phyloP scores from a whole-genome alignment of 2,888 invertebrate genomes.

The Stramonita haemastoma region DNA sequence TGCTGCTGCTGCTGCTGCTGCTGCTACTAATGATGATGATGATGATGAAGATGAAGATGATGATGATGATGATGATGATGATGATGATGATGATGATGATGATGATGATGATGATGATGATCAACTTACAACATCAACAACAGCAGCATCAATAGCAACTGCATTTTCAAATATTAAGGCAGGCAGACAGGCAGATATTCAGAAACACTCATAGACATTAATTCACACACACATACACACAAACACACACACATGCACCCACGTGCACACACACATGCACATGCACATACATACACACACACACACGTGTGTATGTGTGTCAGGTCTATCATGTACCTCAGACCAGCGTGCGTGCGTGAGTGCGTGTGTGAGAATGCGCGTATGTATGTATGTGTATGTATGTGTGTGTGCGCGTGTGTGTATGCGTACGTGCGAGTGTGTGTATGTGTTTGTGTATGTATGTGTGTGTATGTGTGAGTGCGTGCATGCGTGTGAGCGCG shows the following conservation, averaged over 20 bases:
- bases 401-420: not conserved
- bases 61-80: no score
- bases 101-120: no score
- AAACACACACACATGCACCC: conserved; percentile 4
- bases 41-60: no score
- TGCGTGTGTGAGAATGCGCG: not conserved
- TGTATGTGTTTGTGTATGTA: not conserved
- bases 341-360: not conserved
- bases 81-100: no score
- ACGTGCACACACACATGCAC: not conserved
- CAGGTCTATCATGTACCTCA: not conserved
- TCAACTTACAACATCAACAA: no score
- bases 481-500: no score
- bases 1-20: no score
- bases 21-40: no score
- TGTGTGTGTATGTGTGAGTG: conserved; percentile 4
- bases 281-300: conserved; percentile 23
- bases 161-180: no score
- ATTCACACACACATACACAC: conserved; percentile 13
- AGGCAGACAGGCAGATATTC: not conserved
- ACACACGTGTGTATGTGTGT: not conserved
- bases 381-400: not conserved
- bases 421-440: not conserved
- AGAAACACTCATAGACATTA: not conserved
- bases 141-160: no score